Conservation (phyloP, 2,797 vertebrate genomes). For the Etheostoma perlongum region DNA sequence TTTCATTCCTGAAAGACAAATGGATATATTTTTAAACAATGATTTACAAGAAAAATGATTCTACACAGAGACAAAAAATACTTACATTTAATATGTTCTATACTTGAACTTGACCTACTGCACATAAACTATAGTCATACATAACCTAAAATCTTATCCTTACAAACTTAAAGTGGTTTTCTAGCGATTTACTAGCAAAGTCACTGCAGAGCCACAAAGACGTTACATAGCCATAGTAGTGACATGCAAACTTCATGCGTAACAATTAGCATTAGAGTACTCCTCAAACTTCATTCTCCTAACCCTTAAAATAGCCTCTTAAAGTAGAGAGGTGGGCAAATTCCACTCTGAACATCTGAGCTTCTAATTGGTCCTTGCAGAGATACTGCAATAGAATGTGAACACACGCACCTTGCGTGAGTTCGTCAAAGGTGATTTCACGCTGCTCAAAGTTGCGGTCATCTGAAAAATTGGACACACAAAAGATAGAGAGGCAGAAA, state of each 20-base stretch:
- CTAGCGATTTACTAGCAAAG: not conserved
- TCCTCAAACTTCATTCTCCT: not conserved
- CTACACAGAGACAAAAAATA: not conserved
- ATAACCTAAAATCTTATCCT: not conserved
- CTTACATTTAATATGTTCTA: not conserved
- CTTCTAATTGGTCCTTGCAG: slow-evolving; percentile 21
- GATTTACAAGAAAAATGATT: not conserved
- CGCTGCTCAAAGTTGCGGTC: slow-evolving; percentile 40
- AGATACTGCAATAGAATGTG: slow-evolving; percentile 25
- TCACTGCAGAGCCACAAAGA: not conserved
- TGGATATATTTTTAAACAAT: slow-evolving; percentile 1
- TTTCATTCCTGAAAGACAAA: slow-evolving; percentile 47
- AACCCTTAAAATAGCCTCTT: slow-evolving; percentile 1
- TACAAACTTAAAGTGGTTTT: not conserved
- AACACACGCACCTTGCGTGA: slow-evolving; percentile 55
- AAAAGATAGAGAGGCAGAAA: slow-evolving; percentile 25
- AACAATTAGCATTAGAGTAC: not conserved
- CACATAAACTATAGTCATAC: not conserved
- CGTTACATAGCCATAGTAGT: not conserved
- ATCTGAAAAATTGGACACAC: slow-evolving; percentile 58
- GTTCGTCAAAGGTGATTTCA: slow-evolving; percentile 52
- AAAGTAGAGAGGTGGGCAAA: slow-evolving; percentile 18
- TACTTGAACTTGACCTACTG: not conserved
- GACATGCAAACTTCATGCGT: not conserved
- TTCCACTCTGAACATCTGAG: slow-evolving; percentile 16